Percentiles rank a stretch among this genome's conserved stretches.
Evolutionary conservation across 2,113 vertebrate species (phyloP).

Genomic region (Stegostoma tigrinum): DNA sequence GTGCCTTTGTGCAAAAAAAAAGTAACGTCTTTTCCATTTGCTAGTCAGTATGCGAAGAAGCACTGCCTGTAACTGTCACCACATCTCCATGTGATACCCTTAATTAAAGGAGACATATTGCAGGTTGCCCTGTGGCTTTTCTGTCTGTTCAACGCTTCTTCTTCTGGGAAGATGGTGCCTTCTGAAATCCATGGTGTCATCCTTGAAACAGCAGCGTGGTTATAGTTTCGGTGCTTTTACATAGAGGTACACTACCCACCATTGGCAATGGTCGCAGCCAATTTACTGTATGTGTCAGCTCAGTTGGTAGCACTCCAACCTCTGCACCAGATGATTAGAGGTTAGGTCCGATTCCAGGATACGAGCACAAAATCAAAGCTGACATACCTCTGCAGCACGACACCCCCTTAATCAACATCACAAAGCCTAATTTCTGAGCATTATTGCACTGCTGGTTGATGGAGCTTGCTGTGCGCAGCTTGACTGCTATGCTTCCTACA

Average conservation of each 20-base stretch:
- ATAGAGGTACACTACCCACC: background rate
- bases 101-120: background rate
- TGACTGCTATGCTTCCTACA: background rate
- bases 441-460: background rate
- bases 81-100: background rate
- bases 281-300: background rate
- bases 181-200: background rate
- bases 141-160: background rate
- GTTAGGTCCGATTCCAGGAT: background rate
- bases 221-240: background rate
- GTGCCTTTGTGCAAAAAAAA: background rate
- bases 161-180: background rate
- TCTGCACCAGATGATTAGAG: background rate
- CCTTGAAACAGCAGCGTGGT: background rate
- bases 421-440: background rate
- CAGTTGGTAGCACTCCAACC: background rate
- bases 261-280: background rate
- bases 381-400: background rate
- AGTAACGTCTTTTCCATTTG: background rate
- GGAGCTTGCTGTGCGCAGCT: background rate
- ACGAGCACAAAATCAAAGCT: background rate
- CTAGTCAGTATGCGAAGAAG: background rate
- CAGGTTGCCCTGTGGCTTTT: background rate
- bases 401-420: background rate
- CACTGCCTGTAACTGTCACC: background rate